These are phyloP conservation scores for Paralinhomoeus sp. DNA, from an alignment of 2,888 invertebrate species.

Conservation along the genomic window DNA sequence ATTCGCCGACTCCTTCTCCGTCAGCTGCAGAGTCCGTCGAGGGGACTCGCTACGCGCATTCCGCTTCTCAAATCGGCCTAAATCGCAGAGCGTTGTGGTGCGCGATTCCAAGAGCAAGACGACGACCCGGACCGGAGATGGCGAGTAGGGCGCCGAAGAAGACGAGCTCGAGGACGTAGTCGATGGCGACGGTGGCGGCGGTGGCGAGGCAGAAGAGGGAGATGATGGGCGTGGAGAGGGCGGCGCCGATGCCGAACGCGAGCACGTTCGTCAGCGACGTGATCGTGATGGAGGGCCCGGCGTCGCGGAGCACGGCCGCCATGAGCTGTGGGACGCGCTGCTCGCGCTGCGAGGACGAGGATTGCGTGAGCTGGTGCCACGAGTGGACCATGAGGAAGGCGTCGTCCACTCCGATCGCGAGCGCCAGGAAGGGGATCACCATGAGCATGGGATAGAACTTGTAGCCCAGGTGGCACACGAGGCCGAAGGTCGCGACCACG, in stretches of 20 bases:
- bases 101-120: no score
- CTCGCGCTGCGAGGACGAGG: background rate
- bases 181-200: constrained; percentile 7
- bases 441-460: constrained; percentile 8
- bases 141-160: background rate
- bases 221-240: constrained; percentile 7
- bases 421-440: constrained; percentile 8
- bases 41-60: no score
- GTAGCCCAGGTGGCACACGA: constrained; percentile 5
- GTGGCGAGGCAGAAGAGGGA: constrained; percentile 8
- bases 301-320: constrained; percentile 3
- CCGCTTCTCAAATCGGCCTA: no score
- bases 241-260: constrained; percentile 8
- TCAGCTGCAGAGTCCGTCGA: no score
- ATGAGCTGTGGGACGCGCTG: background rate
- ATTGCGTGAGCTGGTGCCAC: constrained; percentile 5
- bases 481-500: constrained; percentile 7
- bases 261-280: constrained; percentile 8
- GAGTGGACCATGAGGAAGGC: constrained; percentile 9
- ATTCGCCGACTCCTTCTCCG: no score
- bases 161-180: constrained; percentile 6
- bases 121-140: background rate
- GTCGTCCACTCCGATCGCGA: constrained; percentile 10
- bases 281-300: constrained; percentile 8
- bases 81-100: no score